Conservation (phyloP, 2,888 invertebrate species). For the Nymphalis urticae region DNA sequence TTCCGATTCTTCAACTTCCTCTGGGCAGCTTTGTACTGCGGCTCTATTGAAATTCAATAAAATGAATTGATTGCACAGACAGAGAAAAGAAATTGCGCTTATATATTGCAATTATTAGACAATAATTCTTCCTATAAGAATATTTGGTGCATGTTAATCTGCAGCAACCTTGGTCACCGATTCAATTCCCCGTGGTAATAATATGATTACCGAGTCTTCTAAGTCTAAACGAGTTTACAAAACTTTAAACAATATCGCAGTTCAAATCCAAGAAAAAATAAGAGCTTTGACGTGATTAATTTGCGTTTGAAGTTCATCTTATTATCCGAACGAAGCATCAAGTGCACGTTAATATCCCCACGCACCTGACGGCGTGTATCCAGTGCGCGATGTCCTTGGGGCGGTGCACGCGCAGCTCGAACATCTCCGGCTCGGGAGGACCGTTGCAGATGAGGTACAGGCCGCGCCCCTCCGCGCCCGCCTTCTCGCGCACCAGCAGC, state of each 20-base stretch:
- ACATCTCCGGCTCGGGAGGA: slow-evolving; percentile 97
- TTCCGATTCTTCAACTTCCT: slow-evolving; percentile 88
- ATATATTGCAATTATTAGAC: neutral
- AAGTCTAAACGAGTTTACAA: too few species aligned
- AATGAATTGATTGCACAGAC: neutral
- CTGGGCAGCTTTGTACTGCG: slow-evolving; percentile 92
- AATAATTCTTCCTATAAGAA: too few species aligned
- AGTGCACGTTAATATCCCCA: neutral
- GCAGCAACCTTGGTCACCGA: too few species aligned
- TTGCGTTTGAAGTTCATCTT: too few species aligned
- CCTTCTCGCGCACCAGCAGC: slow-evolving; percentile 95
- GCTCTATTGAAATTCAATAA: slow-evolving; percentile 66
- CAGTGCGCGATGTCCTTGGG: slow-evolving; percentile 94
- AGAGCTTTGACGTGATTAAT: too few species aligned
- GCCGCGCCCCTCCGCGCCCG: slow-evolving; percentile 93
- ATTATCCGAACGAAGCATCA: too few species aligned
- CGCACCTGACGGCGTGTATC: slow-evolving; percentile 93
- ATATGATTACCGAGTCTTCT: too few species aligned
- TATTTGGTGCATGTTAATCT: too few species aligned
- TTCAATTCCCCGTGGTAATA: too few species aligned
- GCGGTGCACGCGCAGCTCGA: slow-evolving; percentile 93
- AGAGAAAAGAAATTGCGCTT: too few species aligned
- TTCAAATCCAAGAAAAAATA: too few species aligned
- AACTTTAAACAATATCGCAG: too few species aligned
- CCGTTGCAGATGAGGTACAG: slow-evolving; percentile 96